Conservation (phyloP, 2,888 invertebrate genomes). For the Morpho achilles region DNA sequence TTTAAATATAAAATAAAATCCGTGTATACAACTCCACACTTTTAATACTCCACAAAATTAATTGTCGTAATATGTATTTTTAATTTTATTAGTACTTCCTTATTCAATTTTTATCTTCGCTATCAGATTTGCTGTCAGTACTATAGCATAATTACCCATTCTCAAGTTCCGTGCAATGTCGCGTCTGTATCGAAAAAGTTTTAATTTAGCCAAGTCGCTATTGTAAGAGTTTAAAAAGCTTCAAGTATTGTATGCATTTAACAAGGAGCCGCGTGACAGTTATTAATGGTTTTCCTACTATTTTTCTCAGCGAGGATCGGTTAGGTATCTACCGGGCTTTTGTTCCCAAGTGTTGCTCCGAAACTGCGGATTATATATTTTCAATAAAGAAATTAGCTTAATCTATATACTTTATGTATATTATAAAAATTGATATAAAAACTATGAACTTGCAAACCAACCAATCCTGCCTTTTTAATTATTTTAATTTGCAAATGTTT, state of each 20-base stretch:
- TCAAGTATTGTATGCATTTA: slow-evolving; percentile 79
- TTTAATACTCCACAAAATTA: neutral
- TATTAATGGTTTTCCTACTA: slow-evolving; percentile 76
- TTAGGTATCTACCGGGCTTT: slow-evolving; percentile 59
- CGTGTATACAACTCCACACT: too few relatives aligned
- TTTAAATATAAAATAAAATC: too few relatives aligned
- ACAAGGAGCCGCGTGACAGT: slow-evolving; percentile 74
- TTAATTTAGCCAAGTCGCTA: slow-evolving; percentile 77
- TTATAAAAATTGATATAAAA: too few relatives aligned
- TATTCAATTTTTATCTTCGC: neutral
- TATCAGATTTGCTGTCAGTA: slow-evolving; percentile 33
- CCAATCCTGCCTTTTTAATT: too few relatives aligned
- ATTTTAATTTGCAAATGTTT: too few relatives aligned
- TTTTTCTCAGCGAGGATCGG: slow-evolving; percentile 75
- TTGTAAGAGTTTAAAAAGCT: slow-evolving; percentile 77
- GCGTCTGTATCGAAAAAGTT: slow-evolving; percentile 76
- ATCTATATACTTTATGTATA: neutral
- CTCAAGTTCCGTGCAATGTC: slow-evolving; percentile 73
- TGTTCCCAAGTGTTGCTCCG: slow-evolving; percentile 45
- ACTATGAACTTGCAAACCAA: too few relatives aligned
- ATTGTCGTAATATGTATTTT: neutral
- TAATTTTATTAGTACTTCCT: neutral
- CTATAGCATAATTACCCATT: slow-evolving; percentile 70
- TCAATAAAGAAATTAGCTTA: slow-evolving; percentile 22
- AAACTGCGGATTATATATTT: slow-evolving; percentile 26